A percentile compares a stretch with the other conserved stretches of the same genome.
Conservation (phyloP, 2,888 invertebrate species). For the Aproaerema taeniolella region DNA sequence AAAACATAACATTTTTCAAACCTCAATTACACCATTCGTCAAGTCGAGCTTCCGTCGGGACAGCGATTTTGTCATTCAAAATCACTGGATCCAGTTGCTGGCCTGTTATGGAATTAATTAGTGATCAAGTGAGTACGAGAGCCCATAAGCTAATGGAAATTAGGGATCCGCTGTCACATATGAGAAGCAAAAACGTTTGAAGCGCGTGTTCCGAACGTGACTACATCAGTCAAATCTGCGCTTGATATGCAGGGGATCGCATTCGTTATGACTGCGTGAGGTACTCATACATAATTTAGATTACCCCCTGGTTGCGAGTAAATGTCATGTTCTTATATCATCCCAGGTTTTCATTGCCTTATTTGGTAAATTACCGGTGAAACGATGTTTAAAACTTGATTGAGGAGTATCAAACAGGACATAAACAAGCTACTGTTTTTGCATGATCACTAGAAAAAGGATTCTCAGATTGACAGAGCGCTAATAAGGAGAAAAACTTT, state of each 20-base stretch:
- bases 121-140: slow-evolving; percentile 37
- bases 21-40: slow-evolving; percentile 58
- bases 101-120: slow-evolving; percentile 62
- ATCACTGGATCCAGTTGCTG: slow-evolving; percentile 39
- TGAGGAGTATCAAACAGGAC: slow-evolving; percentile 3
- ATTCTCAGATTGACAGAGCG: slow-evolving; percentile 1
- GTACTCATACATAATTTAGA: slow-evolving; percentile 38
- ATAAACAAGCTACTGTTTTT: neutral
- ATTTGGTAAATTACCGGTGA: slow-evolving; percentile 11
- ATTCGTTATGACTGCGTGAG: slow-evolving; percentile 50
- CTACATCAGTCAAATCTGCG: slow-evolving; percentile 66
- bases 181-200: slow-evolving; percentile 52
- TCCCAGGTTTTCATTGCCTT: slow-evolving; percentile 2
- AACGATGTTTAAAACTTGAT: slow-evolving; percentile 9
- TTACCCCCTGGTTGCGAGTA: slow-evolving; percentile 40
- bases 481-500: slow-evolving; percentile 9
- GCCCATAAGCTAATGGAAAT: slow-evolving; percentile 57
- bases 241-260: slow-evolving; percentile 58
- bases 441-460: slow-evolving; percentile 2
- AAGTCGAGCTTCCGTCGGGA: slow-evolving; percentile 35
- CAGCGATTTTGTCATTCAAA: slow-evolving; percentile 64
- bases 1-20: slow-evolving; percentile 52
- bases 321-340: slow-evolving; percentile 3
- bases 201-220: slow-evolving; percentile 58
- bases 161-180: slow-evolving; percentile 35